These are phyloP conservation scores for Tethya wilhelma DNA, from an alignment of 37 sponge, comb jelly and placozoan species.

Conservation along the genomic window DNA sequence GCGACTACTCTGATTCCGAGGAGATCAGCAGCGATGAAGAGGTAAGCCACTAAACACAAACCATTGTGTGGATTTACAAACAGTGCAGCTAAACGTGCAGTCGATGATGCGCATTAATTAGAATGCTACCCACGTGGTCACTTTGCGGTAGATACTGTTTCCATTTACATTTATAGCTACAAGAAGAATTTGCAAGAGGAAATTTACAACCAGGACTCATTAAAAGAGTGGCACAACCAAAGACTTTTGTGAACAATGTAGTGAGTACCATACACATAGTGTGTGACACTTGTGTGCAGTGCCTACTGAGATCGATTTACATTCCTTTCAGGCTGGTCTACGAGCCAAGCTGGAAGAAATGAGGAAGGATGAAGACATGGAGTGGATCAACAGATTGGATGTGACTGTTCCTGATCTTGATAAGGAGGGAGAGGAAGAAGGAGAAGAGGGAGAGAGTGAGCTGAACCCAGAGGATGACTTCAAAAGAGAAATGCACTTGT, in stretches of 20 bases:
- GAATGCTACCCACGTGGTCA: not conserved
- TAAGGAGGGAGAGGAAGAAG: not conserved
- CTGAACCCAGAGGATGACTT: slow-evolving; percentile 81
- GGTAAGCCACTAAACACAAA: not conserved
- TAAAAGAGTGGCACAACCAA: slow-evolving; percentile 23
- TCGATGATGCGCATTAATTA: not conserved
- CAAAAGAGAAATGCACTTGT: slow-evolving; percentile 90
- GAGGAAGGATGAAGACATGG: slow-evolving; percentile 25
- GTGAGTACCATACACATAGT: slow-evolving; percentile 26
- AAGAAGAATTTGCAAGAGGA: slow-evolving; percentile 60
- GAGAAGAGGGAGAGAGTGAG: slow-evolving; percentile 34
- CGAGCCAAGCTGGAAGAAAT: slow-evolving; percentile 31
- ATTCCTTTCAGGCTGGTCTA: slow-evolving; percentile 39
- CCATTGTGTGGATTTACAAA: not conserved
- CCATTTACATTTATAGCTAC: too few relatives aligned
- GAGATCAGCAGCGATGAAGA: slow-evolving; percentile 60
- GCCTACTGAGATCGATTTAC: not conserved
- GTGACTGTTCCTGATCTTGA: slow-evolving; percentile 5
- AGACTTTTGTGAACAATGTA: slow-evolving; percentile 74
- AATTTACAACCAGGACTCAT: slow-evolving; percentile 56
- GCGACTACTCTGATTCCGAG: slow-evolving; percentile 18
- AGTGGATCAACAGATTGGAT: slow-evolving; percentile 80
- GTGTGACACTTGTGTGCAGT: not conserved
- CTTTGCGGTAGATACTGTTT: too few relatives aligned
- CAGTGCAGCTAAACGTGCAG: not conserved